A percentile compares a stretch with the other conserved stretches of the same genome.
Conservation (phyloP, 1,140 invertebrate genomes). For the Drosophila rhopaloa region DNA sequence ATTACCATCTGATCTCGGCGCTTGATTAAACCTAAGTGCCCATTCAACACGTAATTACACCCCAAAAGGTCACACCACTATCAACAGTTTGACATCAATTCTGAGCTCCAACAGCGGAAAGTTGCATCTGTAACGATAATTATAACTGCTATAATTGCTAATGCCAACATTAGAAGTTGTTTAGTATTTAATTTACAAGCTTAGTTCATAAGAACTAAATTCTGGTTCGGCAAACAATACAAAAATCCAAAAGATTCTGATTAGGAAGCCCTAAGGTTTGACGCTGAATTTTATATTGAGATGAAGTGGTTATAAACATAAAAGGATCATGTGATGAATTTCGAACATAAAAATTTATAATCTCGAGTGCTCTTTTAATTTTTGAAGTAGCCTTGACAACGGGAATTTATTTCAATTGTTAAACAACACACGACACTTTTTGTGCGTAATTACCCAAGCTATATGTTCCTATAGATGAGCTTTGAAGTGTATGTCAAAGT, state of each 20-base stretch:
- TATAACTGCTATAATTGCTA: slow-evolving; percentile 38
- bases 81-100: slow-evolving; percentile 35
- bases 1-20: slow-evolving; percentile 11
- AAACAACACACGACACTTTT: neutral
- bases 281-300: slow-evolving; percentile 1
- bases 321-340: slow-evolving; percentile 7
- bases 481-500: neutral
- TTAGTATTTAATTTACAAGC: slow-evolving; percentile 8
- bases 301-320: slow-evolving; percentile 21
- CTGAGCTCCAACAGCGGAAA: neutral
- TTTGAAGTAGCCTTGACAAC: slow-evolving; percentile 11
- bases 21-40: slow-evolving; percentile 21
- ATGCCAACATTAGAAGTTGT: slow-evolving; percentile 21
- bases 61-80: slow-evolving; percentile 38
- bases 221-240: neutral
- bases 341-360: neutral
- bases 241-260: slow-evolving; percentile 2
- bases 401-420: neutral
- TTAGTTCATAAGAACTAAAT: neutral
- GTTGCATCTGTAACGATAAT: slow-evolving; percentile 31
- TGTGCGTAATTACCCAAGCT: slow-evolving; percentile 5
- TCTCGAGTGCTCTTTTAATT: slow-evolving; percentile 13
- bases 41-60: slow-evolving; percentile 36
- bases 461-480: slow-evolving; percentile 1
- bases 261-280: slow-evolving; percentile 1